These are phyloP conservation scores for Microcebus ravelobensis DNA, from an alignment of 2,113 vertebrate genomes.

Conservation along the genomic window DNA sequence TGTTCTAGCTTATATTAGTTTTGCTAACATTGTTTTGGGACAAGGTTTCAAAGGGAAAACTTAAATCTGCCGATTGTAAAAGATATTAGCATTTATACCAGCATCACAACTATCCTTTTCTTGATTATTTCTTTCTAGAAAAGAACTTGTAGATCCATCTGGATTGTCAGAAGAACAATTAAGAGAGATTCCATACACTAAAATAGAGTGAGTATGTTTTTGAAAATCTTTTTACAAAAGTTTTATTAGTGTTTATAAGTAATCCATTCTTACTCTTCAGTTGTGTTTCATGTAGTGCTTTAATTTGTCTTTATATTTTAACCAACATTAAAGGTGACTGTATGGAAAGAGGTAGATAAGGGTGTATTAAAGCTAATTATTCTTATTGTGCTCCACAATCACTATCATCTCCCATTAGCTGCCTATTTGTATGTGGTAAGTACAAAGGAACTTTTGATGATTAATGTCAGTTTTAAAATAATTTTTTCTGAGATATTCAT, in stretches of 20 bases:
- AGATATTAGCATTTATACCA: background rate
- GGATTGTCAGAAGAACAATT: conserved; percentile 92
- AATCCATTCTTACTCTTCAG: background rate
- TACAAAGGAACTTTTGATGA: background rate
- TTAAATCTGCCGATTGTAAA: background rate
- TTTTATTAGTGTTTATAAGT: background rate
- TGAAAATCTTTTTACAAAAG: background rate
- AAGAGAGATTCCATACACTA: conserved; percentile 95
- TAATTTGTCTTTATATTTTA: conserved; percentile 36
- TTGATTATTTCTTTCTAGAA: conserved; percentile 83
- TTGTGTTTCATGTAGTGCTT: background rate
- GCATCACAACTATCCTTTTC: background rate
- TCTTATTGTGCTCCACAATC: background rate
- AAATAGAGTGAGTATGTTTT: conserved; percentile 90
- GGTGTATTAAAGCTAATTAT: background rate
- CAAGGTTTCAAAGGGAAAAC: background rate
- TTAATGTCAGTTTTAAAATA: background rate
- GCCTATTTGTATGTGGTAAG: background rate
- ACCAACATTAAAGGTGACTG: background rate
- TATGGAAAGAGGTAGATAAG: background rate
- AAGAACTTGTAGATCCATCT: conserved; percentile 92
- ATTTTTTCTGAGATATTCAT: background rate
- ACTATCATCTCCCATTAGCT: accelerated
- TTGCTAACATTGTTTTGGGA: background rate
- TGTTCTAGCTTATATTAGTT: background rate